Percentiles rank a stretch among this genome's conserved stretches.
Conservation (phyloP, 2,888 invertebrate species). For the Bellardia bayeri region DNA sequence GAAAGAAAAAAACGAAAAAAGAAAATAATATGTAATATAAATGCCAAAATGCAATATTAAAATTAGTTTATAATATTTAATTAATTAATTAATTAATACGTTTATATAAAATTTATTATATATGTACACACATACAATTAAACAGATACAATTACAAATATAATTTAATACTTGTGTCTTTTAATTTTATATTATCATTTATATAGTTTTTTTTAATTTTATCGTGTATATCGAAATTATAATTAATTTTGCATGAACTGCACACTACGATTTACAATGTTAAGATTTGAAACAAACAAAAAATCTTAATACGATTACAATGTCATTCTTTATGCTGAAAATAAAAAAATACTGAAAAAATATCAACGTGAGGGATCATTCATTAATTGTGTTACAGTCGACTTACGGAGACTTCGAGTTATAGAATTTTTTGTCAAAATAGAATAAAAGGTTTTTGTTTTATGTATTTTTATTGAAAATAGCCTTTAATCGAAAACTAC, state of each 20-base stretch:
- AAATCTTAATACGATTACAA: neutral
- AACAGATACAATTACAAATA: slow-evolving; percentile 75
- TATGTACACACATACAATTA: slow-evolving; percentile 78
- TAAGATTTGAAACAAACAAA: neutral
- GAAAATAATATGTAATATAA: slow-evolving; percentile 83
- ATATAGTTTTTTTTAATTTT: slow-evolving; percentile 20
- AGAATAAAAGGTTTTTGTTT: too few relatives aligned
- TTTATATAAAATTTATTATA: slow-evolving; percentile 79
- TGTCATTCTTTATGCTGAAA: too few relatives aligned
- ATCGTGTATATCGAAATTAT: slow-evolving; percentile 48
- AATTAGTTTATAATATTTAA: slow-evolving; percentile 59
- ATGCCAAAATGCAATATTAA: slow-evolving; percentile 84
- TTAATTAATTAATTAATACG: slow-evolving; percentile 71
- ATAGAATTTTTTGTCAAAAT: too few relatives aligned
- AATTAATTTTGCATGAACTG: slow-evolving; percentile 65
- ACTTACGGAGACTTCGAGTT: too few relatives aligned
- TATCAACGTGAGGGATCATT: too few relatives aligned
- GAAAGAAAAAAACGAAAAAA: slow-evolving; percentile 84
- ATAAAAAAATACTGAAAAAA: too few relatives aligned
- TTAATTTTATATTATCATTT: slow-evolving; percentile 51
- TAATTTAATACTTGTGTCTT: slow-evolving; percentile 73
- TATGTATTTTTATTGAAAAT: too few relatives aligned
- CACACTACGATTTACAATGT: slow-evolving; percentile 69
- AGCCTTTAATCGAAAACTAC: too few relatives aligned
- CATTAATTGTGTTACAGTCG: too few relatives aligned